Base-by-base conservation (phyloP, 2,113 vertebrate species). In the Crotalus tigris region DNA sequence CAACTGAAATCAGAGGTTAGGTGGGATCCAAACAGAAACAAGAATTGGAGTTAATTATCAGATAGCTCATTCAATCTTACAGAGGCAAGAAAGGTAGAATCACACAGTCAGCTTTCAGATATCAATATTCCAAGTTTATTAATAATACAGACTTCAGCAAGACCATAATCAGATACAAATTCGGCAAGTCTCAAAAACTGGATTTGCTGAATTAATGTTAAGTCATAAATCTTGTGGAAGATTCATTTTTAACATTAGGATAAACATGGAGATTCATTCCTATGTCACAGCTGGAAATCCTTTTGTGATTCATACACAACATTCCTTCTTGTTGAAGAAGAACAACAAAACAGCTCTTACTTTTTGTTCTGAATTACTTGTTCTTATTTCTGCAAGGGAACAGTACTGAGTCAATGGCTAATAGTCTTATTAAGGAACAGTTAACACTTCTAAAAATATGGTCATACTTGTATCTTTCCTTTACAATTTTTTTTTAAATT, bases 1-100 rank as follows among this genome's bases (percentile, higher is more conserved):
- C 98, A 94, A 97, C 99, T 99, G 95, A 93, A 95, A 97, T 85
- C 57, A 90, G 92, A 93, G 23, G 21, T 3, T 55, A 33, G 57
- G 15, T 75, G 15, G 33, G 24, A 39, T 75, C 4, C 86, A 88
- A 69, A n/a, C 54, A 11, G 57, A 92, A 81, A 49, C 49, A 87
- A 87, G 49, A 87, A 21, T 44, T 81, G 26, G 19, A 21, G 44
- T 49, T 44, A 51, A 21, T 51, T 51, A 57, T 64, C 44, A 46
- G 8, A 51, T 53, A 91, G 11, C 81, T 23, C 69, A 85, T 57
- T 49, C 53, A 85, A 46, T 57, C 23, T 54, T 26, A 61, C 3
- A 29, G 10, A 59, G 55, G 33, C 53, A 53, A 55, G 9, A 59
- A 59, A 29, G 0, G 81, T 59, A 58, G 81, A 2, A 49, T 61